Base-by-base conservation (phyloP, 2,888 invertebrate genomes). In the Eristalis tenax region DNA sequence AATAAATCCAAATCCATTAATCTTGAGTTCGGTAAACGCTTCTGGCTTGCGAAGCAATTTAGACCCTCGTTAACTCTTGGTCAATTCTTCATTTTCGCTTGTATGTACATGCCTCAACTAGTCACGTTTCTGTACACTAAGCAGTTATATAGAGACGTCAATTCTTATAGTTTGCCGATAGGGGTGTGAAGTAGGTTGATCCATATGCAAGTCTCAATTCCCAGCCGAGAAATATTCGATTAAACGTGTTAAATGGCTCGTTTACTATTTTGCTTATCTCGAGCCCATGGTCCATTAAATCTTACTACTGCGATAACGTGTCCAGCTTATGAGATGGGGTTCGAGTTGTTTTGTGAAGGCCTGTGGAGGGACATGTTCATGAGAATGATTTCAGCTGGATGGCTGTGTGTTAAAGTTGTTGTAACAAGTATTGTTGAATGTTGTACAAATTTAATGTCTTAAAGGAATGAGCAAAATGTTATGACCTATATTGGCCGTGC, bases 231-330 rank as follows among this genome's bases (percentile, higher is more conserved):
- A 73, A 68, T 80, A 59, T 63, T 56, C 68, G 73, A 73, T 68
- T 61, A 50, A 80, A 68, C 73, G 56, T 80, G 80, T 63, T 74
- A 68, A 80, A 80, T 80, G 68, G 35, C 28, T 68, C 40, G 80
- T 50, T 80, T 68, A 73, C 15, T 38, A 23, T 15, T 80, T 66
- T 61, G 43, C 66, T 73, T 80, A 80, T 74, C 78, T 57, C 13
- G 15, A n/a, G 28, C 6, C 11, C 78, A 65, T 71, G 65, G 71
- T 59, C 71, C 78, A 43, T 71, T 59, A 65, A 65, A 59, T 65
- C 22, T 59, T 43, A 71, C n/a, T 64, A 28, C 40, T 11, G 13
- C 65, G 65, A 23, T 71, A 23, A 78, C 40, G 63, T 56, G 57
- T 28, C 32, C 50, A 43, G 61, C 50, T 56, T 64, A 32, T 15